phyloP scores from a whole-genome alignment of 1,140 invertebrate species.

The Pseudomyrmex flavicornis region DNA sequence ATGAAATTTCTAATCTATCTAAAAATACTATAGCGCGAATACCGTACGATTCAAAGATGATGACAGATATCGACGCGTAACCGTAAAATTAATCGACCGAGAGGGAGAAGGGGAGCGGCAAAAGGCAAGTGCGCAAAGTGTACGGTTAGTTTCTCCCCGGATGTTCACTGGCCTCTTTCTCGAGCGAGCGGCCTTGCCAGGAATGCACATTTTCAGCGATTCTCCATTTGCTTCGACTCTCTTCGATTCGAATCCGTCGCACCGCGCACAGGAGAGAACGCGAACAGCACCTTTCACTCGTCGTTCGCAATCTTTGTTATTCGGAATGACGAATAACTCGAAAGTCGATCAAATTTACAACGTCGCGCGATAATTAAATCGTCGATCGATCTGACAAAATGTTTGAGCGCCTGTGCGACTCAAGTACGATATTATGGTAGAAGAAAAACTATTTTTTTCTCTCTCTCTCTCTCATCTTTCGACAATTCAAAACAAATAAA shows the following conservation, averaged over 20 bases:
- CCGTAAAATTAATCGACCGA: conserved; percentile 58
- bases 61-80: conserved; percentile 18
- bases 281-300: conserved; percentile 64
- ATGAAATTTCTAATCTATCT: no score
- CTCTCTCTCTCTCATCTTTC: neutral
- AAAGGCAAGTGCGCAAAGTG: conserved; percentile 66
- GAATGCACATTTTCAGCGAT: conserved; percentile 82
- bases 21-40: no score
- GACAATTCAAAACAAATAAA: neutral
- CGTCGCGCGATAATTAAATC: neutral
- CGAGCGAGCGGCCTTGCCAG: conserved; percentile 81
- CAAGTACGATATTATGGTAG: no score
- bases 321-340: neutral
- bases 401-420: no score
- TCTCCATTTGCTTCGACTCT: conserved; percentile 69
- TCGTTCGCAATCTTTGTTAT: conserved; percentile 40
- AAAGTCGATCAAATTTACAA: neutral
- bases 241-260: conserved; percentile 67
- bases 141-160: conserved; percentile 84
- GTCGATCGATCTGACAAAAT: no score
- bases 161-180: conserved; percentile 83
- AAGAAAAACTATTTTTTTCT: no score
- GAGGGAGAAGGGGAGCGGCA: conserved; percentile 46
- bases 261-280: conserved; percentile 26
- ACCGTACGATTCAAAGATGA: conserved; percentile 9